Evolutionary conservation across 2,797 vertebrate genomes (phyloP).

Genomic region (Sitta carolinensis): DNA sequence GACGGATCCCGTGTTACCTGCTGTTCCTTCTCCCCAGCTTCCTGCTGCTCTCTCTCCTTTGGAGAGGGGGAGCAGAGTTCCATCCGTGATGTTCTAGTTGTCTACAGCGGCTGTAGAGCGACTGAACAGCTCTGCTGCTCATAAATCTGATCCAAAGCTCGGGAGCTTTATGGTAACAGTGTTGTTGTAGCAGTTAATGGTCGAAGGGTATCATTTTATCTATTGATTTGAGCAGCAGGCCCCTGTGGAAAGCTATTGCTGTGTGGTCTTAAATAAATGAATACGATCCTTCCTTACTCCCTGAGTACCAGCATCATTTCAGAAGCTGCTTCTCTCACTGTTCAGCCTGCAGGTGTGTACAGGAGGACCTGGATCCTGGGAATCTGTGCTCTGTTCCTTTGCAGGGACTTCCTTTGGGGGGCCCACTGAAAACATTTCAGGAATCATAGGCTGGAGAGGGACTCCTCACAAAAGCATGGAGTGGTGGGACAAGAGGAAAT

Average conservation of each 20-base stretch:
- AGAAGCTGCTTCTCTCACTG: not conserved
- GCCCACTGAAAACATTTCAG: not conserved
- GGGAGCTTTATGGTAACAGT: not conserved
- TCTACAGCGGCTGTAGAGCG: rapidly evolving
- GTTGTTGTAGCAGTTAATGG: constrained; percentile 14
- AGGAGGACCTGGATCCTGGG: not conserved
- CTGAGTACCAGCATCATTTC: not conserved
- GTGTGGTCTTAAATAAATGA: not conserved
- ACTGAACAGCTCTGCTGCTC: not conserved
- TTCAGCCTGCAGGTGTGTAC: not conserved
- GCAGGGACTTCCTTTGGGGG: not conserved
- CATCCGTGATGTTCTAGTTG: not conserved
- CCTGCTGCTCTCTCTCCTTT: not conserved
- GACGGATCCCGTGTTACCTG: rapidly evolving
- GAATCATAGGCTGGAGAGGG: not conserved
- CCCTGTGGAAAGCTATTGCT: constrained; percentile 16
- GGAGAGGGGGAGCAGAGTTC: not conserved
- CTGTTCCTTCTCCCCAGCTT: rapidly evolving
- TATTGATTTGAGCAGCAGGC: constrained; percentile 13
- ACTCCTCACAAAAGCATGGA: not conserved
- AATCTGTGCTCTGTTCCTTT: not conserved
- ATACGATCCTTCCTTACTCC: not conserved
- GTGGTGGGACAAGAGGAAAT: not conserved
- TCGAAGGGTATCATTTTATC: constrained; percentile 18
- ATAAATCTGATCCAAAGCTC: not conserved